A percentile compares a stretch with the other conserved stretches of the same genome.
Conservation (phyloP, 2,113 vertebrate species). For the Coracopsis vasa region DNA sequence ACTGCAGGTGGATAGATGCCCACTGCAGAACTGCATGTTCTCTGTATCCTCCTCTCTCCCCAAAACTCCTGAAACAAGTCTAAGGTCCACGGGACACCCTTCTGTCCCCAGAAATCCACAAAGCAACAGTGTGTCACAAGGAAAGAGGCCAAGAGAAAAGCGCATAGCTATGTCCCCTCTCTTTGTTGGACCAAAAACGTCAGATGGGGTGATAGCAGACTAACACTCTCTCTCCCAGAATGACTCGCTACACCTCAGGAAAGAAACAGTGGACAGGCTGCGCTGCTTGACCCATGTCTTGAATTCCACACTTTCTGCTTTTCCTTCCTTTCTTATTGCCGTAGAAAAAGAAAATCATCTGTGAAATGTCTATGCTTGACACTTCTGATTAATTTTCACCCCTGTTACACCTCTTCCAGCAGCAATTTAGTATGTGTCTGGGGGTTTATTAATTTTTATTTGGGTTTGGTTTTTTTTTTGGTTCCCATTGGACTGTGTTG, state of each 20-base stretch:
- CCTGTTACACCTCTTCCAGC: not conserved
- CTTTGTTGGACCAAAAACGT: not conserved
- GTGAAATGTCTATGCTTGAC: not conserved
- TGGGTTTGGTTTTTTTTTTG: not conserved
- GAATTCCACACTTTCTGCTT: not conserved
- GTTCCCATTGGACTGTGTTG: not conserved
- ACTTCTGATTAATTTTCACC: not conserved
- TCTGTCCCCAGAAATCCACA: not conserved
- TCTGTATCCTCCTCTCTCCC: not conserved
- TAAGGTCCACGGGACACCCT: not conserved
- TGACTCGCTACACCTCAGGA: not conserved
- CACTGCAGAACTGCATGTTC: accelerated
- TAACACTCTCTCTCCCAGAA: accelerated
- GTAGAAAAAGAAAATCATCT: not conserved
- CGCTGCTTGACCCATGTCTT: not conserved
- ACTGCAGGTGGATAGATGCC: not conserved
- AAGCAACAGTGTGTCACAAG: not conserved
- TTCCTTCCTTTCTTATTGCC: not conserved
- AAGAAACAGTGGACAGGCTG: not conserved
- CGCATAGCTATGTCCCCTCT: not conserved
- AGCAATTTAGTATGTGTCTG: not conserved
- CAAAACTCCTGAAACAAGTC: not conserved
- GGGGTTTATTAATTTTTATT: not conserved
- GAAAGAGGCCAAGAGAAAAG: not conserved
- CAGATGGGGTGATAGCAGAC: not conserved